phyloP scores from a whole-genome alignment of 2,888 invertebrate genomes.

The Eupithecia insigniata region DNA sequence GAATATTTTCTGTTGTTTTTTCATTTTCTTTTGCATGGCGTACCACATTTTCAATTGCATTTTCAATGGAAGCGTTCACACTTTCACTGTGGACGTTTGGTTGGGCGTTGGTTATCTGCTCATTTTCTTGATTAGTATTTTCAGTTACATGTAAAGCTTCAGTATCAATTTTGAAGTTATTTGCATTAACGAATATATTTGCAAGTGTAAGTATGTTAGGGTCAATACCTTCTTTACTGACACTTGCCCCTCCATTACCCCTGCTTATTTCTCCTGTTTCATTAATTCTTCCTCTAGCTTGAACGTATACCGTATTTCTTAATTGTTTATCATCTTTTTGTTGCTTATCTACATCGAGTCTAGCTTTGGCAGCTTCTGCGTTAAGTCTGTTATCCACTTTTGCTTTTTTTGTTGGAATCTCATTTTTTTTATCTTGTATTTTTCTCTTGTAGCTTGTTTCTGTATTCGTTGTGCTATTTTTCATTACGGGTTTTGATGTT shows the following conservation, averaged over 20 bases:
- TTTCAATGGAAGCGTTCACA: conserved; percentile 3
- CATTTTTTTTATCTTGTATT: conserved; percentile 9
- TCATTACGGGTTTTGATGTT: conserved; percentile 23
- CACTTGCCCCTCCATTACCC: background rate
- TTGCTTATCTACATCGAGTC: background rate
- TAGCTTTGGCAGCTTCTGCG: background rate
- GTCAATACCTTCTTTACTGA: background rate
- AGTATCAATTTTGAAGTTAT: background rate
- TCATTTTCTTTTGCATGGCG: too few relatives aligned
- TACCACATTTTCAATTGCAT: conserved; percentile 5
- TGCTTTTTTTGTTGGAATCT: background rate
- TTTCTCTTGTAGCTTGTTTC: conserved; percentile 23
- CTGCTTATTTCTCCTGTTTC: conserved; percentile 11
- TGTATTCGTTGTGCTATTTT: conserved; percentile 21
- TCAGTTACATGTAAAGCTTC: background rate
- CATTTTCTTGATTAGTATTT: conserved; percentile 3
- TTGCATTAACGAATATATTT: conserved; percentile 1
- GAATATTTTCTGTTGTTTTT: background rate
- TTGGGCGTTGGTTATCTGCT: background rate
- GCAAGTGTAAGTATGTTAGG: background rate
- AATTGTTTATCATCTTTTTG: conserved; percentile 63
- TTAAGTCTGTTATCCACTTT: conserved; percentile 9
- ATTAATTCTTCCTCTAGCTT: conserved; percentile 68
- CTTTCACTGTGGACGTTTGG: background rate
- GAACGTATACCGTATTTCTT: conserved; percentile 75